Evolutionary conservation across 35 echinoderm and acorn worm species (phyloP), one percentile per base, ranked within the genome.

Genomic region (Apostichopus parvimensis): DNA sequence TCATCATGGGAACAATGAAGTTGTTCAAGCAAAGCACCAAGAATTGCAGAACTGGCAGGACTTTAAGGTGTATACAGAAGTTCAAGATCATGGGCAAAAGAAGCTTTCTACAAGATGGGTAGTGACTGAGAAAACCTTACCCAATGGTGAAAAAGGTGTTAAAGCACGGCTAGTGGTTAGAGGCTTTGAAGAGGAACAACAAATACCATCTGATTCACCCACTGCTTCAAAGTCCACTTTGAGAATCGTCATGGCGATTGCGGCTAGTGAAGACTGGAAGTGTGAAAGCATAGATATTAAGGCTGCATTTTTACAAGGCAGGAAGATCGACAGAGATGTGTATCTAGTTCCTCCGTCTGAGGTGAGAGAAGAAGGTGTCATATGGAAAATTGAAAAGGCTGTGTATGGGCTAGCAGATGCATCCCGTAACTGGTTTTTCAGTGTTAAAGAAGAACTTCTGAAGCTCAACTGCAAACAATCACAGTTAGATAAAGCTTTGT

Each of bases 311-410:
- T 79, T 79, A 52, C 34, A 52, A 79, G 77, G 77, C 7, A 52
- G 77, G 77, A 79, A 1, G 9, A 21, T 79, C n/a, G 77, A 79
- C 9, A 79, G 1, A 79, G 77, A 79, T 52, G 14, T 79, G 7
- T 79, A 21, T 52, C 7, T 79, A 8, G n/a, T 79, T 11, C 77
- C 77, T 11, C 77, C 34, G 7, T 8, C 8, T 11, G 77, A 79
- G n/a, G 77, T 20, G n/a, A 8, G n/a, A 20, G 77, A 79, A 79
- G 77, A 79, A 9, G 77, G 77, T 79, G n/a, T 79, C n/a, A 21
- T 79, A 52, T 79, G 77, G 77, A 79, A 79, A n/a, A 8, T 79
- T 14, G 8, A 64, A 14, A 64, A 64, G 24, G 24, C 24, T 25
- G 24, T 25, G 24, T 25, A 25, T 25, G 24, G 24, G 24, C 24